Evolutionary conservation across 2,113 vertebrate genomes (phyloP), one percentile per base, ranked within the genome.

Genomic region (Saimiri boliviensis): DNA sequence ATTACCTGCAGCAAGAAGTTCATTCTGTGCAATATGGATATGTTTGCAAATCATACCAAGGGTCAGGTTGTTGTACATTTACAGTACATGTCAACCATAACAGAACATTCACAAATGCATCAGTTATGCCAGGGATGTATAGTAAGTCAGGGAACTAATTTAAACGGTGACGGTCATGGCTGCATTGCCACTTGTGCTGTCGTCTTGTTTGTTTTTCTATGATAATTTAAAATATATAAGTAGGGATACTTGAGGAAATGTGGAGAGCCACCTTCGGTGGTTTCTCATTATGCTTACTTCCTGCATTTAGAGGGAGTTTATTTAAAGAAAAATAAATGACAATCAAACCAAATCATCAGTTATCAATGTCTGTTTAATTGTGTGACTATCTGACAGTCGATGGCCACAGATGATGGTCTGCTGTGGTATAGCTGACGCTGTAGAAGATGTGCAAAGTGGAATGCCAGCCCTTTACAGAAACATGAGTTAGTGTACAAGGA

Each of bases 311-410:
- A 96, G 93, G 95, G 84, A 97, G 77, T 74, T 95, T 96, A 97
- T 97, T 96, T 94, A 94, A 97, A 94, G 66, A 86, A 95, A 88
- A 96, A 98, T 85, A 97, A 97, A 95, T 90, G 98, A 98, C 98
- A 99, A 98, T 99, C 99, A 98, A 97, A 52, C 66, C 93, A 56
- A 94, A 91, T 89, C 20, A 40, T 77, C 54, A 86, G 70, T 93
- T 68, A 79, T 25, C 63, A 63, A 81, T 71, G 89, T 37, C 42
- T 8, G 2, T 80, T 93, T 89, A 92, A 86, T 94, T 63, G 37
- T 95, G 74, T 7, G 1, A 83, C 0, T 47, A 66, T 58, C 40
- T 95, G 86, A 93, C 85, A 19, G 8, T 89, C 86, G 95, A 87
- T 30, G 3, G 45, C 86, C 88, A 8, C 14, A 70, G 42, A 70